Evolutionary conservation across 2,888 invertebrate species (phyloP), one percentile per base, ranked within the genome.

Genomic region (Exocentrus adspersus): DNA sequence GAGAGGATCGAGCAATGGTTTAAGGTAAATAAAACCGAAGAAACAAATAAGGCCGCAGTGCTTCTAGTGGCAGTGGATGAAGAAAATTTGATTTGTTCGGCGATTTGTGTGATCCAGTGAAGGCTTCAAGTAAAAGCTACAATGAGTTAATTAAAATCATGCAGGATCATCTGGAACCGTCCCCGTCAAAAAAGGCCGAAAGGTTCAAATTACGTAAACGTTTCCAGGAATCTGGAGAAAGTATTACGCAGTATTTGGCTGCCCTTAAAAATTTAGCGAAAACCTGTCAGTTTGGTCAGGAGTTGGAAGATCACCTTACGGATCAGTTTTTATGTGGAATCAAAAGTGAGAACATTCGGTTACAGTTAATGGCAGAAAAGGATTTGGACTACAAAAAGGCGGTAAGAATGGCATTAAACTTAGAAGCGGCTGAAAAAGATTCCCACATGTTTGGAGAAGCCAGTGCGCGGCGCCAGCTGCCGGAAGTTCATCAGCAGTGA

Each of bases 281-380:
- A 42, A 62, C 48, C 1, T 62, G 62, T 30, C 56, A 62, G 46
- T 62, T 62, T 41, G 62, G 57, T 9, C 14, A 19, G 10, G 16
- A 43, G 14, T 41, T 54, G 17, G 37, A 37, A 28, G 41, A 45
- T 16, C 37, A 46, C 16, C 16, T 62, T 14, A 46, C 54, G 16
- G 54, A 62, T 17, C 46, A 62, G n/a, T 46, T 66, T 43, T 48
- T 63, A 19, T 56, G 42, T 30, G 51, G 51, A 17, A 42, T 59
- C 9, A 59, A 16, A 19, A 51, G 43, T 28, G 51, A 51, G 14
- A 43, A 42, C 17, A 51, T 59, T 28, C 41, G 59, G 1, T 51
- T 50, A 19, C 42, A 51, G 30, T 12, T 48, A 6, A 50, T 59
- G 12, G 16, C 51, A 17, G 59, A 59, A 51, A 59, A 59, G 21